A percentile compares a stretch with the other conserved stretches of the same genome.
Evolutionary conservation across 1,140 invertebrate species (phyloP).

Genomic region (Penaeus japonicus): DNA sequence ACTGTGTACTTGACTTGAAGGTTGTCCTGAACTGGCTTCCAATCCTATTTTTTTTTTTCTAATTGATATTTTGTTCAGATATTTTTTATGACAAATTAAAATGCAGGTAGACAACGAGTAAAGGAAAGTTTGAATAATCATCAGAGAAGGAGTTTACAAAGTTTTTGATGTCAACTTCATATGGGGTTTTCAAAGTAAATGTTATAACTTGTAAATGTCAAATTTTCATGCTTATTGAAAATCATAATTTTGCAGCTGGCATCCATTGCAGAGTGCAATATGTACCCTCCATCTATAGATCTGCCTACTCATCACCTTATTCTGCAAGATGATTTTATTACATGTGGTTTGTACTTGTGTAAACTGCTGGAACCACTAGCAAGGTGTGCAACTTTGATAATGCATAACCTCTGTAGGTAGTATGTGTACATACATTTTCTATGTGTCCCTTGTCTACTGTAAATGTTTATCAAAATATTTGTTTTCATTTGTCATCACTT

Average conservation of each 20-base stretch:
- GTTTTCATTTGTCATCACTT: slow-evolving; percentile 38
- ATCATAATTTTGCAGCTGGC: no score
- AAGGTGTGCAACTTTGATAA: slow-evolving; percentile 21
- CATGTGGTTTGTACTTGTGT: slow-evolving; percentile 8
- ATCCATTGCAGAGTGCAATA: no score
- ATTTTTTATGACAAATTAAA: not conserved
- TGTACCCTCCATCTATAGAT: no score
- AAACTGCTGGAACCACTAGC: not conserved
- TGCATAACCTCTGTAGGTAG: slow-evolving; percentile 28
- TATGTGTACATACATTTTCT: slow-evolving; percentile 40
- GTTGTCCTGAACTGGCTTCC: no score
- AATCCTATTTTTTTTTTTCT: no score
- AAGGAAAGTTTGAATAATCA: not conserved
- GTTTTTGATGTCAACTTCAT: no score
- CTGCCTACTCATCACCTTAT: no score
- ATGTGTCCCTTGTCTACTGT: slow-evolving; percentile 38
- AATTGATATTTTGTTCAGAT: not conserved
- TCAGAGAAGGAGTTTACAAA: no score
- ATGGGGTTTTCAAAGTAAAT: no score
- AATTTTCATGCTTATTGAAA: no score
- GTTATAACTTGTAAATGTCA: no score
- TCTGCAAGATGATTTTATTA: not conserved
- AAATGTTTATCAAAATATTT: slow-evolving; percentile 36
- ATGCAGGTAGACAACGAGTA: slow-evolving; percentile 31
- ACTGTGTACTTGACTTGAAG: no score